Percentiles rank a stretch among this genome's conserved stretches.
Conservation (phyloP, 2,797 vertebrate genomes). For the Chloroceryle amazona region DNA sequence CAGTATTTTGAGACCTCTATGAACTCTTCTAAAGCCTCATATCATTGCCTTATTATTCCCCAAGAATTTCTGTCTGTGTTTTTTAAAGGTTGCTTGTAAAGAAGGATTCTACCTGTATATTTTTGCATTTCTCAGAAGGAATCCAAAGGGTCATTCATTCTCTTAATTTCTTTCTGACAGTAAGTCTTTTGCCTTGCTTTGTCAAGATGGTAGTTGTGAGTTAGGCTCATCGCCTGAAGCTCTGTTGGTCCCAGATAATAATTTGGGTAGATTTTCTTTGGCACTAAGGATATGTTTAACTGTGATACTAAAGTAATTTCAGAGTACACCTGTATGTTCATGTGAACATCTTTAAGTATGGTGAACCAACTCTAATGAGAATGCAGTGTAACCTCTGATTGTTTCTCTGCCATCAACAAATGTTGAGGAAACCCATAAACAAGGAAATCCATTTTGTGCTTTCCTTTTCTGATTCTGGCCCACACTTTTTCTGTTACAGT, state of each 20-base stretch:
- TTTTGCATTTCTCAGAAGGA: not conserved
- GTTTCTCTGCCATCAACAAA: not conserved
- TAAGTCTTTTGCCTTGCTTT: not conserved
- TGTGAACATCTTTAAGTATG: too few species aligned
- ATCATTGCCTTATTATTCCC: not conserved
- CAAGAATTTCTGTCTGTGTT: not conserved
- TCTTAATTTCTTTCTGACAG: not conserved
- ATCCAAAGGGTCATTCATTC: not conserved
- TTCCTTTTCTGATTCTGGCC: not conserved
- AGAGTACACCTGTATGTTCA: not conserved
- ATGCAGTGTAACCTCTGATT: not conserved
- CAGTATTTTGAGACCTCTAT: not conserved
- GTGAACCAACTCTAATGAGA: not conserved
- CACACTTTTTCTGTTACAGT: not conserved
- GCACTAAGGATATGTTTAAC: not conserved
- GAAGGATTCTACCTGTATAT: not conserved
- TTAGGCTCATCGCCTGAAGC: not conserved
- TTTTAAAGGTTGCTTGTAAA: not conserved
- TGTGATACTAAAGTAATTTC: not conserved
- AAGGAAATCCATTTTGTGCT: not conserved
- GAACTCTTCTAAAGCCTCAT: not conserved
- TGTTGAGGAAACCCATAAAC: not conserved
- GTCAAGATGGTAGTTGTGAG: accelerated
- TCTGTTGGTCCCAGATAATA: not conserved
- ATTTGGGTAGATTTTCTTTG: not conserved